These are phyloP conservation scores for Pristionchus arcanus DNA, from an alignment of 2,888 invertebrate species.

Conservation along the genomic window DNA sequence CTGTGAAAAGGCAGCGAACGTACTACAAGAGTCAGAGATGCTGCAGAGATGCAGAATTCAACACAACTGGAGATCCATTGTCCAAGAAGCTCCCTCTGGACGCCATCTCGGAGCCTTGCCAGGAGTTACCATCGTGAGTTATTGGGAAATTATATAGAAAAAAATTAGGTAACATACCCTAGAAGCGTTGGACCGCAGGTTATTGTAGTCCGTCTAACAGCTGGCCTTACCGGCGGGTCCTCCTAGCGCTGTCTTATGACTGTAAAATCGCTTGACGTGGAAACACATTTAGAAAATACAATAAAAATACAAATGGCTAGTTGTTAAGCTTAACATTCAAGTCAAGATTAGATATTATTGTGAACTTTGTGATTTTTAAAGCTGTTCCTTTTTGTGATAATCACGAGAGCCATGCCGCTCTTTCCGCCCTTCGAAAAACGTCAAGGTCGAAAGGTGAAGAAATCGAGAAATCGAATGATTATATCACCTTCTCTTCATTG, in stretches of 20 bases:
- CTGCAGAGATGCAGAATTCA: slow-evolving; percentile 64
- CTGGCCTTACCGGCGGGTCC: no score
- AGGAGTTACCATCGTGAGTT: slow-evolving; percentile 64
- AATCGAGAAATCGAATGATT: slow-evolving; percentile 46
- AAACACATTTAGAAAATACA: no score
- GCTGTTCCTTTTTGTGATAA: background rate
- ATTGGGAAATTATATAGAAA: no score
- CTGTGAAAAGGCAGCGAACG: slow-evolving; percentile 71
- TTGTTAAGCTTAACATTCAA: background rate
- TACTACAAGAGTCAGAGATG: slow-evolving; percentile 67
- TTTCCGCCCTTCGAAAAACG: slow-evolving; percentile 8
- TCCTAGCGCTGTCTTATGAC: no score
- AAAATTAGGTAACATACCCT: no score
- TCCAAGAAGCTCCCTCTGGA: slow-evolving; percentile 71
- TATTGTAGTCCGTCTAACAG: no score
- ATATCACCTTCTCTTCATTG: background rate
- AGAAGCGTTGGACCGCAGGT: no score
- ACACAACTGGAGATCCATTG: slow-evolving; percentile 67
- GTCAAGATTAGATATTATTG: background rate
- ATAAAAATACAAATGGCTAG: no score
- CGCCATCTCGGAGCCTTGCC: slow-evolving; percentile 66
- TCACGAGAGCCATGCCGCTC: background rate
- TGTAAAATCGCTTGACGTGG: no score
- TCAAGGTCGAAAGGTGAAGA: background rate
- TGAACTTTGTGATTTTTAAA: background rate